Conservation (phyloP, 2,888 invertebrate species). For the Lathronympha strigana region DNA sequence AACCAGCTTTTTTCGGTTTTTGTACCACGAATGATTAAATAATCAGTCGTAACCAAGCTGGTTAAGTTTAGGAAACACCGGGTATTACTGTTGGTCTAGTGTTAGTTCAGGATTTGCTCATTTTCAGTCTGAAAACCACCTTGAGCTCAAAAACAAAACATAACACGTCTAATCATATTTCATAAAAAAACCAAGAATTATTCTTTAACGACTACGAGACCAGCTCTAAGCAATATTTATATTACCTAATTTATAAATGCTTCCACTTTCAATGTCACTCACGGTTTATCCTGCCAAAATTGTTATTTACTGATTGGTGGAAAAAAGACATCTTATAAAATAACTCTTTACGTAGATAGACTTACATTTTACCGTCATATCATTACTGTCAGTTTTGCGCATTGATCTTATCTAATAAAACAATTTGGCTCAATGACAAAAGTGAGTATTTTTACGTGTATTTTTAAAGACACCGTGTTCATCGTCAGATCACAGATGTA, state of each 20-base stretch:
- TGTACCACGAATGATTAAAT: too few species aligned
- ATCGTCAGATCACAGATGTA: conserved; percentile 30
- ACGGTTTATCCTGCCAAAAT: conserved; percentile 9
- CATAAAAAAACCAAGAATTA: too few species aligned
- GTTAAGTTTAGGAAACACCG: too few species aligned
- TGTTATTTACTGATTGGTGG: conserved; percentile 2
- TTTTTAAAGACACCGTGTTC: conserved; percentile 25
- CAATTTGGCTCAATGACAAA: conserved; percentile 34
- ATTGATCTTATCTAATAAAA: conserved; percentile 26
- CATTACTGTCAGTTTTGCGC: conserved; percentile 24
- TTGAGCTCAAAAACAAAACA: too few species aligned
- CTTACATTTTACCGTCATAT: conserved; percentile 12
- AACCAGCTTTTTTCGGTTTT: too few species aligned
- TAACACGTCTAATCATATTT: too few species aligned
- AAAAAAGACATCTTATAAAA: conserved; percentile 21
- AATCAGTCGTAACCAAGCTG: too few species aligned
- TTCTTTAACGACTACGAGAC: not conserved
- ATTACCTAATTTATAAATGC: not conserved
- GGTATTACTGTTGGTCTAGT: too few species aligned
- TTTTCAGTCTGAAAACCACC: too few species aligned
- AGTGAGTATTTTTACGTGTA: conserved; percentile 17
- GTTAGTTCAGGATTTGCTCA: too few species aligned
- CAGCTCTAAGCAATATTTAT: not conserved
- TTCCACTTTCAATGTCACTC: not conserved
- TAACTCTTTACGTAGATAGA: conserved; percentile 16